phyloP scores from a whole-genome alignment of 2,113 vertebrate genomes.

The Chaenocephalus aceratus region DNA sequence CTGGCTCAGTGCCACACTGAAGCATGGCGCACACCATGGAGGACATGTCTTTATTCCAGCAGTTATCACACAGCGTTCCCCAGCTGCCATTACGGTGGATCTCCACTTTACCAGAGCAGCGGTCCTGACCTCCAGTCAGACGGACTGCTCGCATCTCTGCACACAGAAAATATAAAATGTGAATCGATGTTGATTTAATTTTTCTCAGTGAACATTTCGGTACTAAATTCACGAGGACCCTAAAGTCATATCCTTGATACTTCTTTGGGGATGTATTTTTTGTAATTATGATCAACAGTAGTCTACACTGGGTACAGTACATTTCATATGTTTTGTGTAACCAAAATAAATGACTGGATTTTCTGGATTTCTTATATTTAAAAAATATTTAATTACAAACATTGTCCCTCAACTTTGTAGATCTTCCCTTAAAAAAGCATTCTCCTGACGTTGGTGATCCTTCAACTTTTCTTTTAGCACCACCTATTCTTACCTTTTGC shows the following conservation, averaged over 20 bases:
- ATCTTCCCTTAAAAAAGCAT: no score
- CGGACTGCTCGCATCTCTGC: slow-evolving; percentile 78
- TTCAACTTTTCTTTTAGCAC: no score
- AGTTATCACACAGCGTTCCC: slow-evolving; percentile 75
- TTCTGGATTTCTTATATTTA: no score
- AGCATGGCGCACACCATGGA: slow-evolving; percentile 76
- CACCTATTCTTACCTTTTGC: no score
- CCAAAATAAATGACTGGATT: no score
- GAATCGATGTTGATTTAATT: not conserved
- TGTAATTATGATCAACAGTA: not conserved
- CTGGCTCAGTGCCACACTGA: slow-evolving; percentile 27
- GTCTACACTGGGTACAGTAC: not conserved
- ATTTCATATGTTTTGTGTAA: no score
- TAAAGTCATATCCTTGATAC: not conserved
- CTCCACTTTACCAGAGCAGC: slow-evolving; percentile 80
- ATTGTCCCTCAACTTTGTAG: no score
- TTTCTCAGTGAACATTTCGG: not conserved
- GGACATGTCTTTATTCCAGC: slow-evolving; percentile 58
- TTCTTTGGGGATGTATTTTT: not conserved
- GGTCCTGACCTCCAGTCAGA: slow-evolving; percentile 78
- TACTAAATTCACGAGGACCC: not conserved
- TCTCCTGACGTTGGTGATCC: no score
- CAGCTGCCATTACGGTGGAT: slow-evolving; percentile 81
- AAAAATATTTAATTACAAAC: no score
- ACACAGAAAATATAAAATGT: not conserved